Evolutionary conservation across 2,113 vertebrate species (phyloP).

Genomic region (Recurvirostra avosetta): DNA sequence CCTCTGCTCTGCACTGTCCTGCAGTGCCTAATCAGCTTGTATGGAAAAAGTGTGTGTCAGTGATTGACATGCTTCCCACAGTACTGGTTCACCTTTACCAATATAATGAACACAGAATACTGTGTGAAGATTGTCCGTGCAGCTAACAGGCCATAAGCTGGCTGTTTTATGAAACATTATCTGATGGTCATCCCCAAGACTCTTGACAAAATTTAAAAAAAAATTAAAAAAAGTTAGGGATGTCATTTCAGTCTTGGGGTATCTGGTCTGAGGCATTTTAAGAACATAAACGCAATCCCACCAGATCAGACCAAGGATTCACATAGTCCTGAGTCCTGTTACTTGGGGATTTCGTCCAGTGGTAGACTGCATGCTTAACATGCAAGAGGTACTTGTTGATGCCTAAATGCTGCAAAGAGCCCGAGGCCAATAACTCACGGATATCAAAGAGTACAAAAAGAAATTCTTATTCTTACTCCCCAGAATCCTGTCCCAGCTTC

Average conservation of each 20-base stretch:
- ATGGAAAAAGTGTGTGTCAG: background rate
- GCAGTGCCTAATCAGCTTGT: background rate
- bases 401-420: background rate
- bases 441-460: background rate
- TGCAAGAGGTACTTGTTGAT: background rate
- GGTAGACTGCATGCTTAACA: background rate
- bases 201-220: background rate
- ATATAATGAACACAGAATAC: background rate
- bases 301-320: background rate
- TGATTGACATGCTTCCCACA: background rate
- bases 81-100: background rate
- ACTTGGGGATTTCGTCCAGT: background rate
- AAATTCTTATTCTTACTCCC: background rate
- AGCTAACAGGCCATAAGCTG: background rate
- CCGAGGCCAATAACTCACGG: background rate
- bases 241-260: background rate
- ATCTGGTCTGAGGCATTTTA: background rate
- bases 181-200: background rate
- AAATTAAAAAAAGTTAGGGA: background rate
- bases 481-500: background rate
- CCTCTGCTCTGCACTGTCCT: background rate
- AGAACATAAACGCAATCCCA: background rate
- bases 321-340: background rate
- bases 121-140: background rate
- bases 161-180: background rate